Percentiles rank a stretch among this genome's conserved stretches.
phyloP scores from a whole-genome alignment of 1,140 invertebrate genomes.

The Riptortus pedestris region DNA sequence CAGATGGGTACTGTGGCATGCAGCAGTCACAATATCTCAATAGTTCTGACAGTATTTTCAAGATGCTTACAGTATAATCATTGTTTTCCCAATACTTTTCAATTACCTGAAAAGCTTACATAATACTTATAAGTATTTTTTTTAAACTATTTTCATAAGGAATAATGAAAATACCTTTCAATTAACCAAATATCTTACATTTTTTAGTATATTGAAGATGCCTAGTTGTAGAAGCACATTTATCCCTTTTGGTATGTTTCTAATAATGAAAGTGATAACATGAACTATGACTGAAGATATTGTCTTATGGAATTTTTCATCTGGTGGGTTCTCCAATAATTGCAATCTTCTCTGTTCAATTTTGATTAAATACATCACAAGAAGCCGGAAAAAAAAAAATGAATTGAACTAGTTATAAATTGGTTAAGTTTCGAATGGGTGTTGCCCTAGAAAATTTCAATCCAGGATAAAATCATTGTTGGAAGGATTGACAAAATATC shows the following conservation, averaged over 20 bases:
- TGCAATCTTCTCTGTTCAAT: conserved; percentile 28
- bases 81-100: conserved; percentile 26
- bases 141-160: no score
- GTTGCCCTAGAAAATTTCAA: no score
- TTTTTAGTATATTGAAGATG: conserved; percentile 24
- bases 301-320: conserved; percentile 20
- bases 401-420: no score
- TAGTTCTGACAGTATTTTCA: conserved; percentile 27
- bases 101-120: conserved; percentile 22
- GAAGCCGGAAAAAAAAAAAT: not conserved
- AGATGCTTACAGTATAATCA: conserved; percentile 24
- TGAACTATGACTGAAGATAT: conserved; percentile 24
- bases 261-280: conserved; percentile 27
- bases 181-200: no score
- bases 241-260: conserved; percentile 23
- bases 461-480: no score
- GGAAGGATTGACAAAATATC: no score
- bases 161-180: no score
- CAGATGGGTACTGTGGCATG: not conserved
- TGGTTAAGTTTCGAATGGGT: no score
- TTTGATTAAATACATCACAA: not conserved
- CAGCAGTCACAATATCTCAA: conserved; percentile 29
- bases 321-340: conserved; percentile 25
- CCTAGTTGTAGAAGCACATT: conserved; percentile 25
- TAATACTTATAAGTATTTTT: no score